Conservation (phyloP, 2,888 invertebrate genomes). For the Dasysyrphus tricinctus region DNA sequence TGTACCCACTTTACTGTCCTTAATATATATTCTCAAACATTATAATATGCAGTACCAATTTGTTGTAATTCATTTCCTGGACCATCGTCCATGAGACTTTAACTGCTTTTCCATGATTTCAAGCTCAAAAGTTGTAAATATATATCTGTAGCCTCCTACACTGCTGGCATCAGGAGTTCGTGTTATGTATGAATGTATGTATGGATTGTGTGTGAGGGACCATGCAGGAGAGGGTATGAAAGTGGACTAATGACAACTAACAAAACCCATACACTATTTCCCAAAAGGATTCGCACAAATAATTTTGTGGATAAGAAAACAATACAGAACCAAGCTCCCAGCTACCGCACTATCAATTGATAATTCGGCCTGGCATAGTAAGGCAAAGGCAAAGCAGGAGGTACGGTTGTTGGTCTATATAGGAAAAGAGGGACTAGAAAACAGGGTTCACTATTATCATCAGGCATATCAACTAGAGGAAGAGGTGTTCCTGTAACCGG, state of each 20-base stretch:
- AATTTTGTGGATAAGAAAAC: slow-evolving; percentile 76
- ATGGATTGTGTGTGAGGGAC: not conserved
- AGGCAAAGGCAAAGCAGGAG: not conserved
- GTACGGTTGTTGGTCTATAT: slow-evolving; percentile 14
- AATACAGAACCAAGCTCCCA: slow-evolving; percentile 63
- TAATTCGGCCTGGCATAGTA: slow-evolving; percentile 45
- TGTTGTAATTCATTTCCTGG: slow-evolving; percentile 70
- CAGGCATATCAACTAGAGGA: slow-evolving; percentile 11
- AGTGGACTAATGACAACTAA: slow-evolving; percentile 61
- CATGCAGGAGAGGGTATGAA: not conserved
- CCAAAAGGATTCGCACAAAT: slow-evolving; percentile 73
- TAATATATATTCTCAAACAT: not conserved
- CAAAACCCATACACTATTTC: slow-evolving; percentile 63
- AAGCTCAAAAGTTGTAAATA: slow-evolving; percentile 34
- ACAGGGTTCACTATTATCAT: slow-evolving; percentile 8
- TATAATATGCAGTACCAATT: slow-evolving; percentile 49
- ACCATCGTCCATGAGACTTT: slow-evolving; percentile 65
- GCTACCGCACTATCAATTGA: slow-evolving; percentile 73
- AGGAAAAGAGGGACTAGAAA: slow-evolving; percentile 34
- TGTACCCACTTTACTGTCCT: not conserved
- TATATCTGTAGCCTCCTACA: slow-evolving; percentile 30
- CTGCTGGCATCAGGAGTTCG: not conserved
- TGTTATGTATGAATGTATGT: not conserved
- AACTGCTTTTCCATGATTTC: slow-evolving; percentile 68
- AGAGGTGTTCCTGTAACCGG: slow-evolving; percentile 62